Percentiles rank a stretch among this genome's conserved stretches.
These are phyloP conservation scores for Eurytoma californica DNA, from an alignment of 2,888 invertebrate species.

Conservation along the genomic window DNA sequence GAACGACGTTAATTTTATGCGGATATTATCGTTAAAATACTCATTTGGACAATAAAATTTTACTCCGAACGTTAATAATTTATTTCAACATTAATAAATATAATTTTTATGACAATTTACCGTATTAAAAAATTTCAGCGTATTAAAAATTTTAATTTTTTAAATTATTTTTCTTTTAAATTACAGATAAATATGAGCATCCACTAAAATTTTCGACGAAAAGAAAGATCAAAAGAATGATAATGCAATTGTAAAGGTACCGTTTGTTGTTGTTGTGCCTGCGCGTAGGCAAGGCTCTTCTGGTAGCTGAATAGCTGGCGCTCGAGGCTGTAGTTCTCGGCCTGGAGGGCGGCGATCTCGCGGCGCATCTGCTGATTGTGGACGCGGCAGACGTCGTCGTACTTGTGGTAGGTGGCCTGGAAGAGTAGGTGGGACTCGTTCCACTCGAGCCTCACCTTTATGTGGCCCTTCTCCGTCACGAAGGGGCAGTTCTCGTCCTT, in stretches of 20 bases:
- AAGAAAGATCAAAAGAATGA: too few relatives aligned
- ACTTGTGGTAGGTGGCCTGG: conserved; percentile 88
- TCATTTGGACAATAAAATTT: too few relatives aligned
- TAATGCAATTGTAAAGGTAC: background rate
- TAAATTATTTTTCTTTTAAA: too few relatives aligned
- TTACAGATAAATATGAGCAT: too few relatives aligned
- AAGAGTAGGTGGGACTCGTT: conserved; percentile 87
- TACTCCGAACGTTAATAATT: too few relatives aligned
- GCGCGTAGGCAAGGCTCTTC: conserved; percentile 85
- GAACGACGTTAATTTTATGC: too few relatives aligned
- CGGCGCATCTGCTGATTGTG: conserved; percentile 91
- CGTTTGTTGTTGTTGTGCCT: conserved; percentile 76
- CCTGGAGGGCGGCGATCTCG: conserved; percentile 86
- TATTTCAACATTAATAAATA: too few relatives aligned
- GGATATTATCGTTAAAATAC: too few relatives aligned
- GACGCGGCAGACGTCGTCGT: conserved; percentile 87
- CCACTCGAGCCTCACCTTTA: conserved; percentile 88
- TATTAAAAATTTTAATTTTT: too few relatives aligned
- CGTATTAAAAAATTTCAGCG: too few relatives aligned
- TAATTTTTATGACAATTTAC: too few relatives aligned
- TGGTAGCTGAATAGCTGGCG: conserved; percentile 89
- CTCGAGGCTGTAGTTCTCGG: conserved; percentile 90
- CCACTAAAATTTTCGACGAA: too few relatives aligned
- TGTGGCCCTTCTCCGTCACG: conserved; percentile 83
- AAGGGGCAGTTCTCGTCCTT: conserved; percentile 83